These are phyloP conservation scores for Phrynosoma blainvillii DNA, from an alignment of 2,113 vertebrate genomes.

Conservation along the genomic window DNA sequence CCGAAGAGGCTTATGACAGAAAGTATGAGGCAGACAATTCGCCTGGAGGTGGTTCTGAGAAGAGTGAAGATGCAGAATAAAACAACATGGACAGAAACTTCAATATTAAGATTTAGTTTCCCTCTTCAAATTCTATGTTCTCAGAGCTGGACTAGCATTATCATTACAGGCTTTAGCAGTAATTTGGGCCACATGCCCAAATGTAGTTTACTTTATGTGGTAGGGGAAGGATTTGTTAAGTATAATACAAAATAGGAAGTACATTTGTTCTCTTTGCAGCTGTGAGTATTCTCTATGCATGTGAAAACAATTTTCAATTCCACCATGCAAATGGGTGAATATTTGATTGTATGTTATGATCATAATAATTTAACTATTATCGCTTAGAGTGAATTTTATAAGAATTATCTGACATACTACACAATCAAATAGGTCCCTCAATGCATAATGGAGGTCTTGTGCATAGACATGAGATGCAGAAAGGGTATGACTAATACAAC, in stretches of 20 bases:
- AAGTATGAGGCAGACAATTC: constrained; percentile 78
- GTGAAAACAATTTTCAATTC: neutral
- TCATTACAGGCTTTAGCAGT: constrained; percentile 8
- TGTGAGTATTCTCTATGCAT: neutral
- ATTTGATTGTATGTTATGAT: neutral
- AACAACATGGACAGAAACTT: neutral
- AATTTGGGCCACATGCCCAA: neutral
- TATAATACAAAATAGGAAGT: neutral
- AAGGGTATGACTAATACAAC: neutral
- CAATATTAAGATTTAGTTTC: neutral
- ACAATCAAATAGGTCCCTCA: neutral
- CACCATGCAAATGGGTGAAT: neutral
- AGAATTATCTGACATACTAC: neutral
- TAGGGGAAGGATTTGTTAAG: neutral
- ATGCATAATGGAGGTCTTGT: neutral
- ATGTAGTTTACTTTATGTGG: constrained; percentile 31
- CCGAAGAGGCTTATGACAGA: constrained; percentile 76
- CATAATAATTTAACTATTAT: neutral
- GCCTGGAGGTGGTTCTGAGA: constrained; percentile 79
- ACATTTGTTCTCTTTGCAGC: neutral
- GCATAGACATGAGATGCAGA: neutral
- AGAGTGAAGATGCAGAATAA: constrained; percentile 74
- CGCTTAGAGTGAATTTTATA: neutral
- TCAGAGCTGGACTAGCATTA: constrained; percentile 25
- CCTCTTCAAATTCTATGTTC: constrained; percentile 30